Conservation (phyloP, 2,113 vertebrate genomes). For the Cephalopholis sonnerati region DNA sequence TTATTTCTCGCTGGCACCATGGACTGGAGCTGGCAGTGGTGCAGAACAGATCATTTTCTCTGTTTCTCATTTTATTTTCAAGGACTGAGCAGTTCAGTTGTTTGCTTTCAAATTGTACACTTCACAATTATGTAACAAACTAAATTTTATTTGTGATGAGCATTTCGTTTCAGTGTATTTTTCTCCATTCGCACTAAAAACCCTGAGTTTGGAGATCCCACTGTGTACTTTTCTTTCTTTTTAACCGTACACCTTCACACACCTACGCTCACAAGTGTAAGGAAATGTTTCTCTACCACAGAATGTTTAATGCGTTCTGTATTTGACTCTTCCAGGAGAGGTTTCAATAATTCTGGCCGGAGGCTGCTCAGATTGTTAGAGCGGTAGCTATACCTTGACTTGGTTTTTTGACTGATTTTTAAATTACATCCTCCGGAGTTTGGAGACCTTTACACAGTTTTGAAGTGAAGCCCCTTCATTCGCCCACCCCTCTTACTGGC, state of each 20-base stretch:
- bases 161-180: constrained; percentile 14
- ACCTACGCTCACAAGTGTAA: constrained; percentile 16
- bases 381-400: neutral
- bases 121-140: constrained; percentile 17
- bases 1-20: neutral
- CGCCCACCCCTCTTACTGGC: constrained; percentile 16
- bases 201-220: neutral
- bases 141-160: constrained; percentile 35
- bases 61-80: constrained; percentile 36
- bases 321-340: constrained; percentile 1
- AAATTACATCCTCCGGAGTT: constrained; percentile 51
- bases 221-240: constrained; percentile 16
- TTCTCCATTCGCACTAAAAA: constrained; percentile 21
- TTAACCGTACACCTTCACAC: neutral
- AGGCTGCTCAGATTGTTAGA: constrained; percentile 12
- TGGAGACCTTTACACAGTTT: constrained; percentile 59
- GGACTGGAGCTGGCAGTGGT: constrained; percentile 7
- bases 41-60: constrained; percentile 8
- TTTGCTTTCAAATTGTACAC: constrained; percentile 19
- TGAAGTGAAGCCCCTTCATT: constrained; percentile 45
- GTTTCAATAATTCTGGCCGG: constrained; percentile 9
- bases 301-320: constrained; percentile 15
- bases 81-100: neutral
- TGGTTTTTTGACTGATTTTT: constrained; percentile 42
- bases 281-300: constrained; percentile 3